Base-by-base conservation (phyloP, 2,113 vertebrate genomes). In the Protomyctophum bolini region DNA sequence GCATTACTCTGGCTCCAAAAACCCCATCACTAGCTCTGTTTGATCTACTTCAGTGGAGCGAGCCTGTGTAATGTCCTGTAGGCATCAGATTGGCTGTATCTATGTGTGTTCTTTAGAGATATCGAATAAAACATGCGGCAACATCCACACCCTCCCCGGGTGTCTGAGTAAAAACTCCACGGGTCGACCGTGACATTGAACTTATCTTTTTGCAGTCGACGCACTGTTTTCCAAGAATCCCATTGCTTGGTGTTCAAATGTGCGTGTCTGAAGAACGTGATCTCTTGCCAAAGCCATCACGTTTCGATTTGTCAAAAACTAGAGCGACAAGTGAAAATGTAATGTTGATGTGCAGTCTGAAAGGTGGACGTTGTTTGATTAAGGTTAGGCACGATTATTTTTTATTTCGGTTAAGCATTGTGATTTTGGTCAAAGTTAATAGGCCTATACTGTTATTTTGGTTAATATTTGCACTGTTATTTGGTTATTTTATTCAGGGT, bases 41-140 rank as follows among this genome's bases (percentile, higher is more conserved):
- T 72, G 76, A 75, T 75, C 63, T 72, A 55, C 33, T 33, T 72
- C 51, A 65, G 7, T 75, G 64, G 70, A 68, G 69, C 28, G 0
- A 1, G 10, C 15, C 41, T 74, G 60, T 65, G 68, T 60, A 28
- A 63, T 52, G 63, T 83, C 79, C 75, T 63, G 56, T 41, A 41
- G 33, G 33, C 33, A 69, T 72, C 63, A 47, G 3, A 52, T 66
- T 70, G 55, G 55, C 63, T 77, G 79, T 41, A 11, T 60, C 49
- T 49, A 73, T 73, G 71, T 73, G 83, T 81, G 70, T 80, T 56
- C 84, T 81, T 41, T 75, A 65, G 58, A 86, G 75, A 83, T 79
- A 86, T 14, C 10, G 73, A 64, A 50, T 48, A 75, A 86, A 82
- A 80, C 58, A 6, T 68, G 5, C 15, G 6, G 15, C 55, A 57